Base-by-base conservation (phyloP, 2,888 invertebrate species). In the Eupithecia tripunctaria region DNA sequence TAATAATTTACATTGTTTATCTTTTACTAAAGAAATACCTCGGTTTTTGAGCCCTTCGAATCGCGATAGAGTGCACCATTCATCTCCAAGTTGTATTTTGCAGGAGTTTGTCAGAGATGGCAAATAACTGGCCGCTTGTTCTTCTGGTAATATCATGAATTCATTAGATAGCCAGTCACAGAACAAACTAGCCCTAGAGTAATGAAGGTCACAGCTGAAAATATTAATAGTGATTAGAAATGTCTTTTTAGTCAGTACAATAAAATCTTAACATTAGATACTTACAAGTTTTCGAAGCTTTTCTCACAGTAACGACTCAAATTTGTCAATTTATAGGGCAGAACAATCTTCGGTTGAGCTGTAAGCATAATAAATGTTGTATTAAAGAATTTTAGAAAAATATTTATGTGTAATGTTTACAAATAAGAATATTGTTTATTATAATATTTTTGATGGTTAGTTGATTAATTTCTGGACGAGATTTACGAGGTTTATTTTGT, bases 31-130 rank as follows among this genome's bases (percentile, higher is more conserved):
- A n/a, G 14, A 25, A 56, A 25, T 80, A 75, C 82, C 76, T 79
- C 69, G 72, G 25, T 63, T 63, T 72, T 72, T 80, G 8, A 36
- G 73, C 36, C 82, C 80, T 77, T 83, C 81, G 7, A 85, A 79
- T 67, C 85, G 76, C 43, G 75, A 76, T 41, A 68, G 82, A 27
- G 81, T 78, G 18, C 60, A 25, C 85, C 85, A 85, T 29, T 76
- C 69, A 1, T 82, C 79, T 10, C 72, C 70, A n/a, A 85, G 69
- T 72, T 80, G 87, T n/a, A 95, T 82, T 83, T 92, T 88, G 85
- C 96, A 96, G 0, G 96, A 96, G 76, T 92, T 83, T 72, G 91
- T 88, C 47, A 94, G 67, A 36, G 88, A 83, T 2, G 96, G 96
- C 76, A 96, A 82, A 84, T 95, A 96, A 36, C 89, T 81, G 1